These are phyloP conservation scores for Halictus rubicundus DNA, from an alignment of 1,140 invertebrate species.

Conservation along the genomic window DNA sequence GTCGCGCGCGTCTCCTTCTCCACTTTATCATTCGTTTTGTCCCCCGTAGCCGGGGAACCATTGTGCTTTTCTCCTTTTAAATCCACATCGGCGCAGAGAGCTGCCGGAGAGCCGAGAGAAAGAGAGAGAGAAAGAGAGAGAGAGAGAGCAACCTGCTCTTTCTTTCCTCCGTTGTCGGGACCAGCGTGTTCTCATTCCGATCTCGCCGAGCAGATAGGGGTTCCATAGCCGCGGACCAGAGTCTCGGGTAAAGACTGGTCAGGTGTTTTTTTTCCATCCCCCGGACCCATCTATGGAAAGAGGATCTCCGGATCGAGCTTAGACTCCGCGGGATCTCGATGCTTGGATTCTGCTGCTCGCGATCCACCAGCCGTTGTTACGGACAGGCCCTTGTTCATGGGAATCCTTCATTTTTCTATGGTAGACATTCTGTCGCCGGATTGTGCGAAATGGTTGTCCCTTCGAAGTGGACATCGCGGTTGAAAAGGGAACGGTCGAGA, in stretches of 20 bases:
- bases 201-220: not conserved
- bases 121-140: too few species aligned
- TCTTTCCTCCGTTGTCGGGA: not conserved
- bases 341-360: not conserved
- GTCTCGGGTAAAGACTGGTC: slow-evolving; percentile 35
- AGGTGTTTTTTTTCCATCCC: slow-evolving; percentile 23
- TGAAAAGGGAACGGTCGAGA: too few species aligned
- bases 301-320: slow-evolving; percentile 21
- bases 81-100: too few species aligned
- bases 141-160: not conserved
- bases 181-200: slow-evolving; percentile 12
- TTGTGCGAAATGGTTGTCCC: not conserved
- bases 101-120: too few species aligned
- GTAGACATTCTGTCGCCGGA: too few species aligned
- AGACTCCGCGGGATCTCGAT: not conserved
- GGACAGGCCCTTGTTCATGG: too few species aligned
- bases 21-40: slow-evolving; percentile 4
- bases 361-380: too few species aligned
- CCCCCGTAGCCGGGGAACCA: not conserved
- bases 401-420: not conserved
- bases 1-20: not conserved
- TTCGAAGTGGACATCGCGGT: too few species aligned
- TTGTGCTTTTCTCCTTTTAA: slow-evolving; percentile 26
- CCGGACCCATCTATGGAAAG: slow-evolving; percentile 41
- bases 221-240: not conserved